These are phyloP conservation scores for Acropora yongei DNA, from an alignment of 64 coral and sea anemone genomes.

Conservation along the genomic window DNA sequence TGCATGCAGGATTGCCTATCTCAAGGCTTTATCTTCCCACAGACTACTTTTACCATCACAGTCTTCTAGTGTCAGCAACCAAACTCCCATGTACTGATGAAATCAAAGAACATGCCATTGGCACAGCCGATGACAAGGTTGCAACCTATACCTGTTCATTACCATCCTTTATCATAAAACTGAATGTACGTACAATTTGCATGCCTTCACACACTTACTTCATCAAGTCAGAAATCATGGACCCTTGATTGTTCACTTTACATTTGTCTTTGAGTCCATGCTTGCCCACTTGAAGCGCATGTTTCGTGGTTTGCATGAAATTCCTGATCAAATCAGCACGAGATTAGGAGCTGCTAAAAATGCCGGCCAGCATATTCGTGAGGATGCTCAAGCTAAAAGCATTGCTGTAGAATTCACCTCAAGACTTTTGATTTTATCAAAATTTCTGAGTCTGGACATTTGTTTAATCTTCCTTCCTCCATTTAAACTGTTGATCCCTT, in stretches of 20 bases:
- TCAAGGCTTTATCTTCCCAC: constrained; percentile 32
- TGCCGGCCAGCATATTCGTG: constrained; percentile 10
- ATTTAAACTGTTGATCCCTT: constrained; percentile 43
- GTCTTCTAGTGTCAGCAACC: constrained; percentile 69
- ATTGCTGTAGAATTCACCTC: constrained; percentile 42
- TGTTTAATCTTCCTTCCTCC: constrained; percentile 46
- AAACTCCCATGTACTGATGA: constrained; percentile 39
- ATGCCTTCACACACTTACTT: constrained; percentile 66
- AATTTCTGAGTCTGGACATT: constrained; percentile 47
- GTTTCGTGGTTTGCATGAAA: constrained; percentile 13
- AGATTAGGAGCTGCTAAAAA: constrained; percentile 51
- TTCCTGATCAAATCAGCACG: constrained; percentile 70
- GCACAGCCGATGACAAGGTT: constrained; percentile 67
- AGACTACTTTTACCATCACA: constrained; percentile 69
- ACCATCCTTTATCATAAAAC: constrained; percentile 38
- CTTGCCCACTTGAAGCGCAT: constrained; percentile 60
- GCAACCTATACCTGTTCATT: constrained; percentile 40
- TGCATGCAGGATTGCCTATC: constrained; percentile 54
- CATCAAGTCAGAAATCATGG: constrained; percentile 74
- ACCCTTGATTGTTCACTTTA: constrained; percentile 21
- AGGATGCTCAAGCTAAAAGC: not conserved
- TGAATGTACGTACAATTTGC: constrained; percentile 69
- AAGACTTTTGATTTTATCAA: constrained; percentile 35
- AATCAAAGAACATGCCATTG: constrained; percentile 60
- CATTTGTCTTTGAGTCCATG: constrained; percentile 78